Evolutionary conservation across 2,797 vertebrate species (phyloP).

Genomic region (Babyrousa celebensis): DNA sequence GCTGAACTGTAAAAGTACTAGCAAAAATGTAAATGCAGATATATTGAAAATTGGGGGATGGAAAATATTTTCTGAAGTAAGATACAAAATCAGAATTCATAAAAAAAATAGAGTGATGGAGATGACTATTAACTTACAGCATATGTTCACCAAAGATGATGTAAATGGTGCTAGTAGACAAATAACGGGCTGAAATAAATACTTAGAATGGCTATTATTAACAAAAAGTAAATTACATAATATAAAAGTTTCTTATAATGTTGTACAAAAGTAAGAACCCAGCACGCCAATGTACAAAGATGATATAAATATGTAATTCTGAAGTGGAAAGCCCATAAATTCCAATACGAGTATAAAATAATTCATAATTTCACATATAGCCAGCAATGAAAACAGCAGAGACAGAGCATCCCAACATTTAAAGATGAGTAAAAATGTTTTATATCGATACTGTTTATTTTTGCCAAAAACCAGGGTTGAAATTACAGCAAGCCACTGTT

Average conservation of each 20-base stretch:
- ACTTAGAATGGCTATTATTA: background rate
- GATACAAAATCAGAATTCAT: background rate
- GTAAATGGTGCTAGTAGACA: background rate
- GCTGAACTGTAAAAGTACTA: background rate
- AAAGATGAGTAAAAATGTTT: background rate
- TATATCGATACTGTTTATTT: background rate
- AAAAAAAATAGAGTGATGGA: background rate
- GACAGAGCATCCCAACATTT: background rate
- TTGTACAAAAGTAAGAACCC: background rate
- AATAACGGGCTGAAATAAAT: background rate
- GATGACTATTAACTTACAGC: background rate
- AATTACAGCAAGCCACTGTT: no score
- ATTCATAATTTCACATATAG: background rate
- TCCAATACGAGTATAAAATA: background rate
- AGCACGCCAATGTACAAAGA: background rate
- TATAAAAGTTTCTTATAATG: background rate
- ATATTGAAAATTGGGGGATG: background rate
- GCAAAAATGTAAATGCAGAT: background rate
- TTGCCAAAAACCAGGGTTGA: background rate
- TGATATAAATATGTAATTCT: background rate
- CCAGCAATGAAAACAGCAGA: background rate
- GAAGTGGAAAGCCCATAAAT: background rate
- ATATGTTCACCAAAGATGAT: background rate
- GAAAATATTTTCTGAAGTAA: background rate
- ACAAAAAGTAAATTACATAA: background rate